Conservation (phyloP, 2,888 invertebrate genomes). For the Tinea pellionella region DNA sequence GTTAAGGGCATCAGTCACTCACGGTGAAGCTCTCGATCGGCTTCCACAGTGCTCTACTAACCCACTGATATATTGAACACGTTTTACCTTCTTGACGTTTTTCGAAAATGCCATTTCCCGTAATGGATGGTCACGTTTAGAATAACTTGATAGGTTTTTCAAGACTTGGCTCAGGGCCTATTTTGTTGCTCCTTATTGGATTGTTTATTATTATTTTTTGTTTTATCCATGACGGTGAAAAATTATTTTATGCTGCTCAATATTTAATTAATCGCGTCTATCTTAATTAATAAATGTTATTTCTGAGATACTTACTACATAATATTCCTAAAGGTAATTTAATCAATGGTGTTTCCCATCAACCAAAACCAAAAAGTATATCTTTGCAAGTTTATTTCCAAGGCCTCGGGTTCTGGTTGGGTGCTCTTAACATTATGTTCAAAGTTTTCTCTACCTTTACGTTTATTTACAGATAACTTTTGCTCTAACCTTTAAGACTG, state of each 20-base stretch:
- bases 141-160: conserved; percentile 32
- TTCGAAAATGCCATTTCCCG: conserved; percentile 44
- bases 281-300: neutral
- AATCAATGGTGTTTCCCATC: neutral
- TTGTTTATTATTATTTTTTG: neutral
- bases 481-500: neutral
- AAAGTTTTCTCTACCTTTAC: neutral
- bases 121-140: conserved; percentile 42
- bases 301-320: neutral
- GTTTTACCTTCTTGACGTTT: conserved; percentile 51
- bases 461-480: neutral
- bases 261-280: neutral
- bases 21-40: conserved; percentile 18
- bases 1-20: conserved; percentile 47
- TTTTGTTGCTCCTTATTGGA: neutral
- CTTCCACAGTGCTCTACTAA: conserved; percentile 14
- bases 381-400: neutral
- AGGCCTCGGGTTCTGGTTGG: neutral
- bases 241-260: neutral
- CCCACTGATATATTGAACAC: conserved; percentile 44
- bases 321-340: neutral
- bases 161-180: neutral
- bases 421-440: neutral
- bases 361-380: neutral
- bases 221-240: neutral